Conservation (phyloP, 1,140 invertebrate species). For the Drosophila carrolli region DNA sequence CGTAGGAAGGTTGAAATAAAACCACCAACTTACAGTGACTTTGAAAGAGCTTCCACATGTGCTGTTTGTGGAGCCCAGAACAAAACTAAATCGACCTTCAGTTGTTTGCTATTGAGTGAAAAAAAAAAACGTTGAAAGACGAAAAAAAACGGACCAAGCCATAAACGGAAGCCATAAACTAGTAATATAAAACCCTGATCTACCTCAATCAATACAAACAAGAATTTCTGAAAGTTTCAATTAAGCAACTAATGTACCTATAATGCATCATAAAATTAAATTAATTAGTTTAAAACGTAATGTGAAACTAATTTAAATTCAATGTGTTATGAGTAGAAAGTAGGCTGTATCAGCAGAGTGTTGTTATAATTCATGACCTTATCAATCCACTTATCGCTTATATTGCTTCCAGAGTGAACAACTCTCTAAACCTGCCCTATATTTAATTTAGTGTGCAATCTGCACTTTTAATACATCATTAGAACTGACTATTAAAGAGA, state of each 20-base stretch:
- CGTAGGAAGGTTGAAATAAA: constrained; percentile 8
- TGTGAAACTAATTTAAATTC: not conserved
- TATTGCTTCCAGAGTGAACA: not conserved
- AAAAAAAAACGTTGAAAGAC: constrained; percentile 5
- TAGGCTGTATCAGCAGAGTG: not conserved
- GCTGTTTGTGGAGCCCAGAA: constrained; percentile 5
- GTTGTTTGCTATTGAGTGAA: constrained; percentile 1
- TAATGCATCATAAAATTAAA: too few species aligned
- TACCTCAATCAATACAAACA: constrained; percentile 13
- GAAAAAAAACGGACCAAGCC: not conserved
- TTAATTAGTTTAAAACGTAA: not conserved
- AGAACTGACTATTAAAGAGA: constrained; percentile 6
- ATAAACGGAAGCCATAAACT: not conserved
- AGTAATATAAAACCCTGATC: constrained; percentile 15
- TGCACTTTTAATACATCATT: constrained; percentile 5
- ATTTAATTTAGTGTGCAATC: constrained; percentile 15
- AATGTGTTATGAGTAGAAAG: not conserved
- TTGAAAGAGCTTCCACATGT: constrained; percentile 29
- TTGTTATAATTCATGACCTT: not conserved
- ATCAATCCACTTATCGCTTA: constrained; percentile 10
- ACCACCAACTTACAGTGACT: constrained; percentile 6
- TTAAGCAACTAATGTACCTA: too few species aligned
- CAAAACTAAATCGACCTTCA: constrained; percentile 18
- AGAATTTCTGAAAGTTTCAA: too few species aligned
- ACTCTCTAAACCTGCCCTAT: not conserved